Percentiles rank a stretch among this genome's conserved stretches.
Conservation (phyloP, 2,888 invertebrate species). For the Dyspetes luteomarginatus region DNA sequence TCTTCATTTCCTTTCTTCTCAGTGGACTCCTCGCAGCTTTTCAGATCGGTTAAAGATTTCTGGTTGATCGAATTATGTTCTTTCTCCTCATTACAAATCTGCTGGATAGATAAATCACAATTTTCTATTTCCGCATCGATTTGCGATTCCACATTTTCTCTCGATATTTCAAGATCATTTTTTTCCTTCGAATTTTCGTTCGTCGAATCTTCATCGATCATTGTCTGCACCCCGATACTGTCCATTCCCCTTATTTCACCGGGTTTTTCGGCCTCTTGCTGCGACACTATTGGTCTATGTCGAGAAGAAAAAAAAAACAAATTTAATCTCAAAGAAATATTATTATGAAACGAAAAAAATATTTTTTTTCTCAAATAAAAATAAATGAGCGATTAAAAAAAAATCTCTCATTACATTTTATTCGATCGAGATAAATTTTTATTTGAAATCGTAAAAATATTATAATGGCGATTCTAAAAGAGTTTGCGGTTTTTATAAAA, state of each 20-base stretch:
- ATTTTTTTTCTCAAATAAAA: too few relatives aligned
- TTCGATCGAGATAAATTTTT: too few relatives aligned
- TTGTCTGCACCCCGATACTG: constrained; percentile 69
- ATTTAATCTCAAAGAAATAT: too few relatives aligned
- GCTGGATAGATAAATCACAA: background rate
- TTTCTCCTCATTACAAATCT: background rate
- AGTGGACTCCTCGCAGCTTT: background rate
- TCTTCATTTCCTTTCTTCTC: background rate
- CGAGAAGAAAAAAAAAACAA: background rate
- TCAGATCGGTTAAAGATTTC: background rate
- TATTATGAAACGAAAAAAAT: too few relatives aligned
- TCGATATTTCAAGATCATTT: background rate
- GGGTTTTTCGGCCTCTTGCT: constrained; percentile 69
- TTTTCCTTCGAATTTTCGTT: constrained; percentile 1
- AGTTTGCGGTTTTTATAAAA: too few relatives aligned
- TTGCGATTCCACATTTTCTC: background rate
- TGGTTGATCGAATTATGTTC: background rate
- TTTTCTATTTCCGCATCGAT: constrained; percentile 18
- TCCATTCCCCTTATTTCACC: constrained; percentile 70
- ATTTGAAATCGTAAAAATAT: background rate
- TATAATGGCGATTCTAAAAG: background rate
- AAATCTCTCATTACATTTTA: too few relatives aligned
- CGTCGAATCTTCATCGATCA: constrained; percentile 34
- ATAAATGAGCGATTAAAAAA: too few relatives aligned
- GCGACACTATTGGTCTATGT: constrained; percentile 67